Evolutionary conservation across 2,113 vertebrate genomes (phyloP), one percentile per base, ranked within the genome.

Genomic region (Garra rufa): DNA sequence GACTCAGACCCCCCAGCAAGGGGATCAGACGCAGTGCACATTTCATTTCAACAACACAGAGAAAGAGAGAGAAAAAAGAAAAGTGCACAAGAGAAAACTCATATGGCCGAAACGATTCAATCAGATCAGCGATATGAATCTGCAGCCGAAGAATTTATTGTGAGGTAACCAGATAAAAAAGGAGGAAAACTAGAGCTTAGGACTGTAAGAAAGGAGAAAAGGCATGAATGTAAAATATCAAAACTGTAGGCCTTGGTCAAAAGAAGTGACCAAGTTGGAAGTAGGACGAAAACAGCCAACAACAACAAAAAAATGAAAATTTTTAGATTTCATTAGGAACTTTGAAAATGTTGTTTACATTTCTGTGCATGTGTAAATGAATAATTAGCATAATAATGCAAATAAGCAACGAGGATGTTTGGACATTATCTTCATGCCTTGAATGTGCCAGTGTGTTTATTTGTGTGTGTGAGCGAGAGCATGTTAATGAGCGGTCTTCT

Each of bases 401-500:
- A 44, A 41, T 43, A 21, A 44, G 41, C 41, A 24, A 41, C 6
- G 41, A 44, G 69, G 41, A 41, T 15, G 50, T 57, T 30, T 57
- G 48, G 28, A 48, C 30, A 78, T 44, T 26, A 17, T 74, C 61
- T 8, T 24, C 55, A 26, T 65, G 34, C 65, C 24, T 83, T n/a
- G 28, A 73, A 57, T 82, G 48, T 71, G 38, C 55, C 67, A 44
- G 1, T 77, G 46, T 55, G 44, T 67, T 26, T 55, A 28, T 69
- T 6, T 77, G 46, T 65, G 52, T 55, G 75, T 63, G 50, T 65
- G 55, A 28, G 61, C 5, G 57, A n/a, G 69, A 21, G 84, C 26
- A 61, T 38, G 67, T 57, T 81, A 70, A 70, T 80, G 67, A 80
- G 74, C 13, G 14, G 28, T 50, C 38, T 21, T 69, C 67, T 83